Conservation (phyloP, 1,140 invertebrate species). For the Drosophila littoralis region DNA sequence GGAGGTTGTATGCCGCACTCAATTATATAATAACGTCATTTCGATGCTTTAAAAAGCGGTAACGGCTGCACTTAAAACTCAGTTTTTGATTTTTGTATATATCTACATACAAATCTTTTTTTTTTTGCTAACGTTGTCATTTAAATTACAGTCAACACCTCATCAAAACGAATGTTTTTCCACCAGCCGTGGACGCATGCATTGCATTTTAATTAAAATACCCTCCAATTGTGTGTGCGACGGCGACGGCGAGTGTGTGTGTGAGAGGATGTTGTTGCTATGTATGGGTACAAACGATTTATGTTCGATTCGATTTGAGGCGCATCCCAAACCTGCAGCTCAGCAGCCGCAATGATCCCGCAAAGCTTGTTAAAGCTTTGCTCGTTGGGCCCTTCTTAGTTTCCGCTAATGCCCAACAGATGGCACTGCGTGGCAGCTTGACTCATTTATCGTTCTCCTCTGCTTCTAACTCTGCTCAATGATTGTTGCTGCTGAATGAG, state of each 20-base stretch:
- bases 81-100: constrained; percentile 25
- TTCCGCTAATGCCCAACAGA: constrained; percentile 64
- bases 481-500: constrained; percentile 30
- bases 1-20: constrained; percentile 24
- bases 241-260: constrained; percentile 16
- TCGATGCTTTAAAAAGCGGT: background rate
- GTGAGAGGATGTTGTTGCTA: constrained; percentile 35
- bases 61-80: constrained; percentile 55
- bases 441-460: constrained; percentile 22
- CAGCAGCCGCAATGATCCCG: constrained; percentile 44
- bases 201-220: constrained; percentile 60
- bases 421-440: constrained; percentile 45
- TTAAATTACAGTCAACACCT: constrained; percentile 80
- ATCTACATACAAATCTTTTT: background rate
- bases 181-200: constrained; percentile 53
- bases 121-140: constrained; percentile 56
- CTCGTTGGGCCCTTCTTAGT: constrained; percentile 52
- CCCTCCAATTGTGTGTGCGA: background rate
- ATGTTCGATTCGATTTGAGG: constrained; percentile 34
- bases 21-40: constrained; percentile 66
- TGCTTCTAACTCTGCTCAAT: constrained; percentile 39
- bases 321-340: constrained; percentile 26
- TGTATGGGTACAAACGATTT: constrained; percentile 37
- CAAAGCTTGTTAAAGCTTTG: constrained; percentile 67
- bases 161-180: constrained; percentile 80